Base-by-base conservation (phyloP, 2,888 invertebrate species). In the Lithophane semibrunnea region DNA sequence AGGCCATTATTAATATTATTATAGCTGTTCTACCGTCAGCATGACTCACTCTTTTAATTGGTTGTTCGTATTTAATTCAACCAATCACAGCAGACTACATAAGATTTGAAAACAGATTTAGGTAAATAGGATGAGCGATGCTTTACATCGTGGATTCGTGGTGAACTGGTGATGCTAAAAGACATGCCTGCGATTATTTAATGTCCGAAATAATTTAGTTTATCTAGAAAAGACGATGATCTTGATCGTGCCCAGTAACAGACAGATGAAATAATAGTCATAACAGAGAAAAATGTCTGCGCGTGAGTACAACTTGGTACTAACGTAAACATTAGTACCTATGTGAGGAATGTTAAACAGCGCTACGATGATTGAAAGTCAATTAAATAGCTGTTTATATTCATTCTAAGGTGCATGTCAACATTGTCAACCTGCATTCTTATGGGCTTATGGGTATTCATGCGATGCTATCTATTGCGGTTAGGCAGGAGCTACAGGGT, bases 311-410 rank as follows among this genome's bases (percentile, higher is more conserved):
- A 61, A 21, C 37, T 24, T 21, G 49, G n/a, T 49, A 52, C 29
- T 21, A 61, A 16, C 54, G 42, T 74, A 70, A 84, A 69, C 66
- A 81, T 77, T 54, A 29, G 52, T 56, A 29, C 29, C 29, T 29
- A 74, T 54, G 60, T 56, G 12, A 5, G 79, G 85, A 85, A 84
- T 82, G 72, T 78, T 71, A 75, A 79, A 82, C 82, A 78, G 47
- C 10, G 73, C 44, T 56, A 73, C 78, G 66, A 60, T 75, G 54
- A 67, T 73, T 78, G 78, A 74, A 85, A 78, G 72, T 73, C 73
- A 75, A 85, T 85, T 75, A 82, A 65, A 83, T 63, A 70, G 67
- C 73, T 80, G 80, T 83, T 79, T 79, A 60, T 56, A 69, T 79
- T 54, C 52, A 49, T 58, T 58, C 54, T 54, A 42, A 61, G 63